Conservation (phyloP, 2,113 vertebrate genomes). For the Rhinolophus sinicus region DNA sequence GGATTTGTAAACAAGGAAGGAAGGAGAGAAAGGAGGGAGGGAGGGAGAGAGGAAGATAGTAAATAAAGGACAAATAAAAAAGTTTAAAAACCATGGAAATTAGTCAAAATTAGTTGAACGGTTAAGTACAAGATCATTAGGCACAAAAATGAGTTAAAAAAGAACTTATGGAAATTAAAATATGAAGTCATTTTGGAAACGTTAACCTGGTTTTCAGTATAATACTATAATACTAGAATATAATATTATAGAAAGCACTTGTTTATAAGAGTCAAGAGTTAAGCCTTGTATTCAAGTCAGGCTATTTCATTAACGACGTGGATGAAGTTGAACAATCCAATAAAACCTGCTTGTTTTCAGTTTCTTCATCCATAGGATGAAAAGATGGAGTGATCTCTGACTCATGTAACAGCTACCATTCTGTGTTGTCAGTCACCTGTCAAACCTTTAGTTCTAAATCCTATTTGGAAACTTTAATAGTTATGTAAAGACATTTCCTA, state of each 20-base stretch:
- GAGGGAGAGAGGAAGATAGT: neutral
- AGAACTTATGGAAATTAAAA: neutral
- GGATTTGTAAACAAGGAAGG: neutral
- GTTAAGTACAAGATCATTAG: constrained; percentile 2
- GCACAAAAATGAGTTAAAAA: neutral
- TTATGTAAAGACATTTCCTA: neutral
- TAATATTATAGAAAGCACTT: neutral
- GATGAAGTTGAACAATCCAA: neutral
- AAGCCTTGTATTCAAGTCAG: neutral
- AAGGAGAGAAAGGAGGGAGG: neutral
- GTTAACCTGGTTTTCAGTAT: neutral
- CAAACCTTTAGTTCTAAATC: neutral
- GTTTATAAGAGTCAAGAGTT: neutral
- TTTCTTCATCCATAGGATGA: neutral
- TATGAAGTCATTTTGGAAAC: neutral
- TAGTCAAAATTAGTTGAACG: neutral
- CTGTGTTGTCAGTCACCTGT: neutral
- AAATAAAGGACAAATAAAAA: neutral
- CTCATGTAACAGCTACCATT: neutral
- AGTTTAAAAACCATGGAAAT: neutral
- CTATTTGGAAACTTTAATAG: constrained; percentile 20
- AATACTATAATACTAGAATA: neutral
- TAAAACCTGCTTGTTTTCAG: neutral
- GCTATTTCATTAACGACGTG: neutral
- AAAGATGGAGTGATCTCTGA: neutral